A percentile compares a stretch with the other conserved stretches of the same genome.
Conservation (phyloP, 2,113 vertebrate species). For the Tringa solitaria region DNA sequence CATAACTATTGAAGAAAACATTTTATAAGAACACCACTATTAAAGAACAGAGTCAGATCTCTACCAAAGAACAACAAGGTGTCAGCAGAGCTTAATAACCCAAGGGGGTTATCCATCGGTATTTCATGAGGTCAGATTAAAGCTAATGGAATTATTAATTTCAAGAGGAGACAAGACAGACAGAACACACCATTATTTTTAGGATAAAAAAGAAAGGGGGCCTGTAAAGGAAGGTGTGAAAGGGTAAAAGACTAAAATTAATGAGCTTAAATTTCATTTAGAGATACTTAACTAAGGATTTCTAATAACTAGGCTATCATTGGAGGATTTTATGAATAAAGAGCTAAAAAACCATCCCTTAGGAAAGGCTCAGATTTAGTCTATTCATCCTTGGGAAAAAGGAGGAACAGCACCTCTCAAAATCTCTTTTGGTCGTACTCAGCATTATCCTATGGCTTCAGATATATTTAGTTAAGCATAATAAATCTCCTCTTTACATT, state of each 20-base stretch:
- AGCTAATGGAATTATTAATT: background rate
- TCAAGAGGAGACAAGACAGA: background rate
- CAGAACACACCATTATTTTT: background rate
- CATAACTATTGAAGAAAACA: background rate
- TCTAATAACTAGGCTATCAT: background rate
- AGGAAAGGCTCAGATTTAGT: background rate
- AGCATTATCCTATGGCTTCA: background rate
- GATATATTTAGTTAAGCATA: background rate
- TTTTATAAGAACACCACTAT: background rate
- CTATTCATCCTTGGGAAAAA: background rate
- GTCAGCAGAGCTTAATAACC: background rate
- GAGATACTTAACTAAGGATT: background rate
- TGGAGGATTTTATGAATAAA: background rate
- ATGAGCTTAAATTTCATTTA: background rate
- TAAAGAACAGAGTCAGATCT: background rate
- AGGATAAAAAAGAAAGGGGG: background rate
- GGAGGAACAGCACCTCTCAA: background rate
- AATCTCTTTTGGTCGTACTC: background rate
- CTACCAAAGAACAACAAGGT: background rate
- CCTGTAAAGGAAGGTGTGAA: background rate
- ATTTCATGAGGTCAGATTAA: background rate
- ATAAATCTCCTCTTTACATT: background rate
- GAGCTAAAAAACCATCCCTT: background rate
- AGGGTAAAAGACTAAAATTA: background rate
- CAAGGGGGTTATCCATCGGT: background rate